Conservation (phyloP, 2,888 invertebrate species). For the Protophormia terraenovae region DNA sequence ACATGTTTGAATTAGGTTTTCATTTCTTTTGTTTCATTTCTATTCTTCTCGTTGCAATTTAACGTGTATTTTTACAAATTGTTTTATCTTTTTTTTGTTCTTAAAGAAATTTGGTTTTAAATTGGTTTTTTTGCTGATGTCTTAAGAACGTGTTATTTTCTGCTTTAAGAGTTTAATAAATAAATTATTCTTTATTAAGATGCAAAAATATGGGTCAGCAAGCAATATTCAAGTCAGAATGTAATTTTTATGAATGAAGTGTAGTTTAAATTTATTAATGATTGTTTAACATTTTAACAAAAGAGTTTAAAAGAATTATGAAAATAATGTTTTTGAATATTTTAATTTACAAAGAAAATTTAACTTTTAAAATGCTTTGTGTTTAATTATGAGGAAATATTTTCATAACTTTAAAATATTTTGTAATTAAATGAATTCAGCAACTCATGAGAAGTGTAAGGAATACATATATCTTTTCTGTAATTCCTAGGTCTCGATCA, state of each 20-base stretch:
- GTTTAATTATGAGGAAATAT: no score
- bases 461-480: no score
- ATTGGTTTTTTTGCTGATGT: not conserved
- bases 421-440: no score
- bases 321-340: no score
- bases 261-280: not conserved
- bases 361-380: no score
- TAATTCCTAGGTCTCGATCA: no score
- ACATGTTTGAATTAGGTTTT: not conserved
- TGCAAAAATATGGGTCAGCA: not conserved
- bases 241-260: not conserved
- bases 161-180: not conserved
- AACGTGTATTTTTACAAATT: slow-evolving; percentile 25
- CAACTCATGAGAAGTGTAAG: no score
- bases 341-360: not conserved
- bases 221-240: no score
- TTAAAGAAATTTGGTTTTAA: not conserved
- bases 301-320: not conserved
- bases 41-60: not conserved
- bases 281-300: not conserved
- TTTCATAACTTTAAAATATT: no score
- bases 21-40: not conserved
- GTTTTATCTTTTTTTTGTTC: slow-evolving; percentile 12
- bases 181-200: not conserved
- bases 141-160: slow-evolving; percentile 13